A percentile compares a stretch with the other conserved stretches of the same genome.
Evolutionary conservation across 2,888 invertebrate genomes (phyloP).

Genomic region (Cybosia mesomella): DNA sequence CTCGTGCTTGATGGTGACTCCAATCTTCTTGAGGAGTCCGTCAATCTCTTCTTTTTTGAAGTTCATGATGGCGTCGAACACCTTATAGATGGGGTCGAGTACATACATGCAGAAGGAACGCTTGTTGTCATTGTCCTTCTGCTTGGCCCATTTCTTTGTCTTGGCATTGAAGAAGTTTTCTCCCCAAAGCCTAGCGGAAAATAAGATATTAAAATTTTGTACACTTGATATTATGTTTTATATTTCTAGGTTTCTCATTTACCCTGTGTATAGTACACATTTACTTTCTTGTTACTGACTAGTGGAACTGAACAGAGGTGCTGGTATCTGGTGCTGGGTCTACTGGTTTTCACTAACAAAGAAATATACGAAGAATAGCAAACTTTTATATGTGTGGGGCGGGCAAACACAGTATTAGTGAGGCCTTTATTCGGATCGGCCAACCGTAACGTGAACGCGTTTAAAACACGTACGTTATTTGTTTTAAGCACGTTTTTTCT

Average conservation of each 20-base stretch:
- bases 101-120: slow-evolving; percentile 99
- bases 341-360: too few relatives aligned
- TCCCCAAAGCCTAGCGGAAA: slow-evolving; percentile 93
- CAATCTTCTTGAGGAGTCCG: slow-evolving; percentile 95
- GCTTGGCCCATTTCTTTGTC: slow-evolving; percentile 99
- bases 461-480: too few relatives aligned
- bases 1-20: slow-evolving; percentile 96
- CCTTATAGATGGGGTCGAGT: slow-evolving; percentile 99
- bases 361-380: too few relatives aligned
- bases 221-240: not conserved
- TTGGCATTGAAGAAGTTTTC: slow-evolving; percentile 99
- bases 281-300: too few relatives aligned
- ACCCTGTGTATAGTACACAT: too few relatives aligned
- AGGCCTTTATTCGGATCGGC: too few relatives aligned
- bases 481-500: too few relatives aligned
- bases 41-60: slow-evolving; percentile 98
- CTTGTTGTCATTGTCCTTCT: slow-evolving; percentile 96
- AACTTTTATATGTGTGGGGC: too few relatives aligned
- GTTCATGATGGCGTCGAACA: slow-evolving; percentile 93
- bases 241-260: not conserved
- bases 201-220: not conserved
- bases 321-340: too few relatives aligned
- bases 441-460: too few relatives aligned
- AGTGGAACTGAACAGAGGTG: too few relatives aligned
- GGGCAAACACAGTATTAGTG: too few relatives aligned